These are phyloP conservation scores for Prionchulus punctatus DNA, from an alignment of 2,888 invertebrate species.

Conservation along the genomic window DNA sequence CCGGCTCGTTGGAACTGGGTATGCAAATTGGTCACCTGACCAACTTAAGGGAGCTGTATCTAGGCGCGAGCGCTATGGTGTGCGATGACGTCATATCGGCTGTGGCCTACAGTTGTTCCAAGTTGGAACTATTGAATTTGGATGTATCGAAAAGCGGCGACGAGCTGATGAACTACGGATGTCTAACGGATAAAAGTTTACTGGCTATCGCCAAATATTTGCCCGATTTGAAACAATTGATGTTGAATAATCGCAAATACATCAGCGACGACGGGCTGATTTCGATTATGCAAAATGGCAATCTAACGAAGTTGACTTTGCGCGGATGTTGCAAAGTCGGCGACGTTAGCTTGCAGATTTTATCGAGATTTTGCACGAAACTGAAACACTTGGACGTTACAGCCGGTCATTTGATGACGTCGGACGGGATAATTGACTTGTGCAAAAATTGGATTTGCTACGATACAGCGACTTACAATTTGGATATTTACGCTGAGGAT, in stretches of 20 bases:
- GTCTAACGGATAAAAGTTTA: neutral
- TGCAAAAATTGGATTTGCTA: neutral
- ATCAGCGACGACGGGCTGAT: neutral
- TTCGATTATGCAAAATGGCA: neutral
- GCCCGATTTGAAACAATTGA: neutral
- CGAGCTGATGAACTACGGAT: neutral
- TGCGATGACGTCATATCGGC: neutral
- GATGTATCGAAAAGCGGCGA: neutral
- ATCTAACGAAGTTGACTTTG: neutral
- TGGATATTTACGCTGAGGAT: too few relatives aligned
- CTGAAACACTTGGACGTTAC: neutral
- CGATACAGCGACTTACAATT: too few relatives aligned
- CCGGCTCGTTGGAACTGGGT: neutral
- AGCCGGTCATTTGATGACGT: neutral
- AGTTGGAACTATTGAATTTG: neutral
- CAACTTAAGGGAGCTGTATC: neutral
- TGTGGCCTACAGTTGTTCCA: neutral
- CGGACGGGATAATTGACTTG: neutral
- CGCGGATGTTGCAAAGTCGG: neutral
- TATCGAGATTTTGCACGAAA: neutral
- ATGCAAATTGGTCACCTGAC: neutral
- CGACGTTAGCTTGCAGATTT: neutral
- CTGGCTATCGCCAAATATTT: neutral
- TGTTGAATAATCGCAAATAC: neutral
- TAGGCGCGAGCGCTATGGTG: neutral